Evolutionary conservation across 2,113 vertebrate species (phyloP), one percentile per base, ranked within the genome.

Genomic region (Burhinus bistriatus): DNA sequence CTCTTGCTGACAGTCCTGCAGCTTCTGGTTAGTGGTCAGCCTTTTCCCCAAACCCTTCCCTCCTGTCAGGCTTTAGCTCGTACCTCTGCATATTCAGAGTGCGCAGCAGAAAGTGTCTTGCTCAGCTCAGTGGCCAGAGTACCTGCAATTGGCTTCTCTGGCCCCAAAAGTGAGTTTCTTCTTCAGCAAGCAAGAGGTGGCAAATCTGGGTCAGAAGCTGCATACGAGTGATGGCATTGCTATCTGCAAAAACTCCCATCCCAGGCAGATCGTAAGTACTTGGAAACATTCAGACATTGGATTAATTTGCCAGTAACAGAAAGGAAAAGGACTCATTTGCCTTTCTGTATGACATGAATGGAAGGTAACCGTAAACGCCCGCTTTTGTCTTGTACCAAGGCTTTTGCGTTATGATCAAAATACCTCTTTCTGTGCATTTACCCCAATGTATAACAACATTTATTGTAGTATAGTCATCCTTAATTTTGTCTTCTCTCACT

Each of bases 161-260:
- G 25, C 51, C 64, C 29, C 15, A 18, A 18, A 71, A 83, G 25
- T 8, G 22, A 27, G 34, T 22, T 75, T 8, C 32, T 42, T 91
- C 20, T 65, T 64, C 72, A 45, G 32, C 11, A 5, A 83, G 54
- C 10, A 70, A 51, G n/a, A 36, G 19, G 72, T 72, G 34, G 49
- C 40, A 69, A 64, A 49, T 40, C 83, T 19, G 21, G 21, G 23
- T 68, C 61, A 84, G 52, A 87, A 91, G 61, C 36, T 69, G 36
- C 8, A 3, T 14, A 38, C 2, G 0, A n/a, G 32, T 1, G 11
- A 34, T 58, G 17, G 17, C 11, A 1, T 42, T 75, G 51, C 42
- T 72, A 1, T 36, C 29, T 51, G 6, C 42, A 54, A 55, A 42
- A 89, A 55, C 9, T 12, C 4, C 10, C 3, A 6, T 42, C 25